Conservation (phyloP, 1,140 invertebrate species). For the Rhynchophorus ferrugineus region DNA sequence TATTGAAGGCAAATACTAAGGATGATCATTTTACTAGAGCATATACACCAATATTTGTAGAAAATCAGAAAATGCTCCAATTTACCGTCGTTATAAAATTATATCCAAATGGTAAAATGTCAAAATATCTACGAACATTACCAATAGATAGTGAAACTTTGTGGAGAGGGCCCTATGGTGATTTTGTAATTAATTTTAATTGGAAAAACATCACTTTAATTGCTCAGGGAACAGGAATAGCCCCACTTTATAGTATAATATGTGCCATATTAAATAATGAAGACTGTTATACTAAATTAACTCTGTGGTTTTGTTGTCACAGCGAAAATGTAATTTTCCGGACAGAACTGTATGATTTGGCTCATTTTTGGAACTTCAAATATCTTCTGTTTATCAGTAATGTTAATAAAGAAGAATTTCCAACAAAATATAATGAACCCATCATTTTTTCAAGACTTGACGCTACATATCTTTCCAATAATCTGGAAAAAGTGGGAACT, state of each 20-base stretch:
- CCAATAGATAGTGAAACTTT: slow-evolving; percentile 45
- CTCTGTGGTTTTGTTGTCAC: slow-evolving; percentile 51
- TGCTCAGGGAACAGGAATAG: slow-evolving; percentile 62
- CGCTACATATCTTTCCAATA: too few species aligned
- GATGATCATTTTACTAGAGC: slow-evolving; percentile 45
- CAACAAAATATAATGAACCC: slow-evolving; percentile 35
- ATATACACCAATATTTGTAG: slow-evolving; percentile 54
- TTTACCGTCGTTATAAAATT: slow-evolving; percentile 60
- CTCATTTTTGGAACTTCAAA: slow-evolving; percentile 58
- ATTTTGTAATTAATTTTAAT: slow-evolving; percentile 46
- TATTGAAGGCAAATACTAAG: slow-evolving; percentile 36
- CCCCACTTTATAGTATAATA: slow-evolving; percentile 56
- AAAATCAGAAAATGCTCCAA: slow-evolving; percentile 34
- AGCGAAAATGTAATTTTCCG: slow-evolving; percentile 50
- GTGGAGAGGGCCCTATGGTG: slow-evolving; percentile 60
- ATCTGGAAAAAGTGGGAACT: too few species aligned
- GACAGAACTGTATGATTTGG: slow-evolving; percentile 47
- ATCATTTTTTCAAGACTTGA: too few species aligned
- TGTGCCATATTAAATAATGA: slow-evolving; percentile 53
- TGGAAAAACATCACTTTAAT: slow-evolving; percentile 51
- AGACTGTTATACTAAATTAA: slow-evolving; percentile 52
- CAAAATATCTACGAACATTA: slow-evolving; percentile 48
- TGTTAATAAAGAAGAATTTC: slow-evolving; percentile 22
- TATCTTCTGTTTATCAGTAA: slow-evolving; percentile 50
- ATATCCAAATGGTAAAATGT: slow-evolving; percentile 54